Evolutionary conservation across 1,140 invertebrate species (phyloP), one percentile per base, ranked within the genome.

Genomic region (Aphaenogaster floridana): DNA sequence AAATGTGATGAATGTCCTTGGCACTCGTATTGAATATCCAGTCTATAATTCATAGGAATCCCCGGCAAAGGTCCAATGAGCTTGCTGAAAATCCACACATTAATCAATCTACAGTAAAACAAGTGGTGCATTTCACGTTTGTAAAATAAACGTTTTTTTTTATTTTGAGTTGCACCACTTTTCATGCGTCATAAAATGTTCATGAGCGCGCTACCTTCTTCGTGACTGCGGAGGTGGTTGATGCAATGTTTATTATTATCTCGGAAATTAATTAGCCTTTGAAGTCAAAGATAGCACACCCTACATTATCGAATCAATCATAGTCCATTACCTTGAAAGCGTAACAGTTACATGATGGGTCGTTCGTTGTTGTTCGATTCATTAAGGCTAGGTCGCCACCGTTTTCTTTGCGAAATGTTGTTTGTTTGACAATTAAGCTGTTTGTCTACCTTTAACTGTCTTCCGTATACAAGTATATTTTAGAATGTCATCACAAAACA

Each of bases 181-280:
- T 21, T 72, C 48, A 28, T 69, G 3, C 13, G 42, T 69, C 66
- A 50, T 15, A 42, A 28, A 69, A 52, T 52, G 11, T 21, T 15
- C 17, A 45, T 66, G 34, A 6, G 13, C n/a, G 6, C 5, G 11
- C 7, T 34, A 36, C n/a, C 36, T 81, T 57, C 50, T 61, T 72
- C 34, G 3, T 42, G 4, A 45, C 15, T 21, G 39, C 11, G 21
- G 15, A 45, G 9, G 11, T 45, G 39, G 39, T 81, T 72, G 59
- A 72, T 45, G 39, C 28, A 81, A 57, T 81, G 28, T 88, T 88
- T 87, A 71, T 68, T 52, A 39, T n/a, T 50, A 39, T 48, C 69
- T 87, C 39, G 72, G 59, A 89, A 89, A 89, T 89, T 86, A 89
- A 71, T 89, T 86, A 42, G 42, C 28, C 54, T 50, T 42, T 69